A percentile compares a stretch with the other conserved stretches of the same genome.
These are phyloP conservation scores for Elgonia sp. DNA, from an alignment of 2,888 invertebrate species.

Conservation along the genomic window DNA sequence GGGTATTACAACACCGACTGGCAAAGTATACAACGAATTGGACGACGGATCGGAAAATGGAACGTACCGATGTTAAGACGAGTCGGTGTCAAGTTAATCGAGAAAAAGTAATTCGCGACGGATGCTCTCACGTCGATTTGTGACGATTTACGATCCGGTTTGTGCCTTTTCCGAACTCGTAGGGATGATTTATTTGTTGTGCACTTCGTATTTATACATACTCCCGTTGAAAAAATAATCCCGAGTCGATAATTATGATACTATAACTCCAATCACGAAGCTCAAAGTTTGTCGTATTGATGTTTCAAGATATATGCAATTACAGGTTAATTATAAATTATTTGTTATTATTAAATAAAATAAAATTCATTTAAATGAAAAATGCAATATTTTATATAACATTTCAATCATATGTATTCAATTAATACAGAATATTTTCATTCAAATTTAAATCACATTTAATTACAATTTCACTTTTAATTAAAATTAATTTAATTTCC, in stretches of 20 bases:
- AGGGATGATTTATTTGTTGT: slow-evolving; percentile 48
- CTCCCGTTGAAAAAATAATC: slow-evolving; percentile 9
- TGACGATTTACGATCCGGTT: slow-evolving; percentile 35
- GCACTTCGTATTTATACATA: slow-evolving; percentile 7
- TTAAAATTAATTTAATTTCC: no score
- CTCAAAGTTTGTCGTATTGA: not conserved
- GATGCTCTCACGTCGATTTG: slow-evolving; percentile 36
- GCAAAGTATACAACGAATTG: slow-evolving; percentile 41
- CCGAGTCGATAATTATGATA: slow-evolving; percentile 4
- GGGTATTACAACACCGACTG: slow-evolving; percentile 35
- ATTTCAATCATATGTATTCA: no score
- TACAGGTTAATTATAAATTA: no score
- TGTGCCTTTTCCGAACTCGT: slow-evolving; percentile 15
- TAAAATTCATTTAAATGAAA: no score
- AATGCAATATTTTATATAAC: no score
- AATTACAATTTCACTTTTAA: no score
- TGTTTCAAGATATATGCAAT: no score
- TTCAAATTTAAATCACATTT: no score
- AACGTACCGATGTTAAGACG: slow-evolving; percentile 44
- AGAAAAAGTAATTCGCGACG: slow-evolving; percentile 58
- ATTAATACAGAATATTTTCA: no score
- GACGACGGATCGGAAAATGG: slow-evolving; percentile 36
- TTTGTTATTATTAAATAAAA: no score
- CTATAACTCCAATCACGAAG: not conserved
- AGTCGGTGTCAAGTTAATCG: slow-evolving; percentile 61